Evolutionary conservation across 1,140 invertebrate genomes (phyloP), one percentile per base, ranked within the genome.

Genomic region (Agrilus planipennis): DNA sequence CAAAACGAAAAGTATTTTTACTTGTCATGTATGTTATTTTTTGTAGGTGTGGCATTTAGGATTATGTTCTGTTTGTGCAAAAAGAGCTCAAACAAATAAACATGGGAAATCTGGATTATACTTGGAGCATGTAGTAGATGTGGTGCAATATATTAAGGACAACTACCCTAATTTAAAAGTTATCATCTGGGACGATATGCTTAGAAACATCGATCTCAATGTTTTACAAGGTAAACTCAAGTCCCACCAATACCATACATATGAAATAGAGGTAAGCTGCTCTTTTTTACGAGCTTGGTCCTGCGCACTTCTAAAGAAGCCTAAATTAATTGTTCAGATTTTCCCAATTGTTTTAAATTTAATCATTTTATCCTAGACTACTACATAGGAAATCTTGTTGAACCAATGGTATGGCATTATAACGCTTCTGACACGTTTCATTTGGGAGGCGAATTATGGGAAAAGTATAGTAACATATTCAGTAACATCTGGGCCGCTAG

Each of bases 141-240:
- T 84, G 21, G 72, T 72, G 3, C 64, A 70, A 38, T 75, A 73
- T 43, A 69, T 86, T n/a, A 73, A 75, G 42, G 65, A 70, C 14
- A 70, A 71, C 6, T 79, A 74, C 62, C 73, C 78, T 0, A 64
- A 69, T 12, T 63, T 87, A 14, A 78, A 71, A 30, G 74, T 84
- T 14, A 75, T 96, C 4, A 80, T 95, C 52, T 95, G 92, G 92
- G 89, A 95, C 55, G 92, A 96, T 58, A 93, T 95, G 86, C 55
- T 94, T 22, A 67, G 87, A 19, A 69, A 75, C 15, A 78, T 89
- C 25, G 55, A 55, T 35, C 22, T 39, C 17, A 42, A 43, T 35
- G 35, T 51, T 16, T 42, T 57, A 35, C 49, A 54, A 49, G 51
- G 54, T 56, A n/a, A n/a, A n/a, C n/a, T n/a, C n/a, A n/a, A n/a